A percentile compares a stretch with the other conserved stretches of the same genome.
phyloP scores from a whole-genome alignment of 2,113 vertebrate species.

The Ptilorrhoa leucosticta region DNA sequence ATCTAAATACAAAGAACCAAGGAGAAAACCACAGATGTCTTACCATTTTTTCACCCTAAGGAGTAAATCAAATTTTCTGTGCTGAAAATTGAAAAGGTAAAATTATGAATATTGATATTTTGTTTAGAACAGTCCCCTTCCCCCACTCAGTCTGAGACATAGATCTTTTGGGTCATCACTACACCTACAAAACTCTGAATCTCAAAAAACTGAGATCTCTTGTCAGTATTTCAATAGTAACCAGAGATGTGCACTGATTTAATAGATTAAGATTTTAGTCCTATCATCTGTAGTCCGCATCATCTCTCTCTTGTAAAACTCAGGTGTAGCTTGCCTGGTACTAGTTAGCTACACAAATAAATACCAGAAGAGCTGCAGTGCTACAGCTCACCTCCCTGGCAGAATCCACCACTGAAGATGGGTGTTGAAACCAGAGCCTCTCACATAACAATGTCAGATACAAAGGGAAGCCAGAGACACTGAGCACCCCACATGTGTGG shows the following conservation, averaged over 20 bases:
- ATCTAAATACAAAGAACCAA: neutral
- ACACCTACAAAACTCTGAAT: neutral
- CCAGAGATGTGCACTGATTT: neutral
- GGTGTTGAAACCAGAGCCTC: neutral
- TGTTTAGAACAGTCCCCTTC: neutral
- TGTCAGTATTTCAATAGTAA: neutral
- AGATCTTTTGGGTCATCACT: neutral
- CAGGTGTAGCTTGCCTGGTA: neutral
- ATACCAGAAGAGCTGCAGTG: neutral
- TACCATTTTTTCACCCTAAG: conserved; percentile 73
- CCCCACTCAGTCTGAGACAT: neutral
- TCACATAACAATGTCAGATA: neutral
- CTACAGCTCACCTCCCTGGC: neutral
- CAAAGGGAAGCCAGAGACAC: neutral
- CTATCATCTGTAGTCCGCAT: neutral
- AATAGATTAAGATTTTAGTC: neutral
- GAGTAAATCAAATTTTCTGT: conserved; percentile 66
- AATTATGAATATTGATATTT: neutral
- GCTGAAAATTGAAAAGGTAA: conserved; percentile 52
- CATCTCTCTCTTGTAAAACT: neutral
- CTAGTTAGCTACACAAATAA: neutral
- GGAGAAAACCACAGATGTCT: neutral
- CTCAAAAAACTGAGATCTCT: neutral
- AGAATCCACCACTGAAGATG: neutral
- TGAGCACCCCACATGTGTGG: fast-evolving